A percentile compares a stretch with the other conserved stretches of the same genome.
Evolutionary conservation across 2,888 invertebrate species (phyloP).

Genomic region (Drosophila diplacantha): DNA sequence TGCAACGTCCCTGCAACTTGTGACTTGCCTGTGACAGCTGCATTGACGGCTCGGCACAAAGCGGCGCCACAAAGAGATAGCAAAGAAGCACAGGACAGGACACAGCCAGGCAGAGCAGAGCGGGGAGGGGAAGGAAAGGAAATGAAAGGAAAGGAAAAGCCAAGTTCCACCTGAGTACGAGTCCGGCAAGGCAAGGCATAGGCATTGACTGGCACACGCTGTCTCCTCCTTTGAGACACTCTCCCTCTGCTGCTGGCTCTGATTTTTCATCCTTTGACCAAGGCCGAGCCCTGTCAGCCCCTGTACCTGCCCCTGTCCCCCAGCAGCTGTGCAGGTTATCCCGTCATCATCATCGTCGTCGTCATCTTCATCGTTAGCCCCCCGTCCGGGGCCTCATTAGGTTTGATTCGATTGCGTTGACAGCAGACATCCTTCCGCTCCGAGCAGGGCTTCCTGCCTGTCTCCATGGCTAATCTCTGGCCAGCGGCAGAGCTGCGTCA

Average conservation of each 20-base stretch:
- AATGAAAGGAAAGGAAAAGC: neutral
- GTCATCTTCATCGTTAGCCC: conserved; percentile 5
- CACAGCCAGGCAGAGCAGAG: neutral
- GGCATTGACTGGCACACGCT: conserved; percentile 3
- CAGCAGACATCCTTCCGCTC: conserved; percentile 36
- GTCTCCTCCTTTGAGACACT: neutral
- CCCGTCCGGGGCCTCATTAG: conserved; percentile 16
- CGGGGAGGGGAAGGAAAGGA: neutral
- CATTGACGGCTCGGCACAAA: conserved; percentile 27
- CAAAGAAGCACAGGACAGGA: conserved; percentile 1
- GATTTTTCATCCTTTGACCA: conserved; percentile 25
- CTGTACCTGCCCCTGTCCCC: conserved; percentile 1
- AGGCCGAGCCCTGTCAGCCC: conserved; percentile 1
- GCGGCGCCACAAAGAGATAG: conserved; percentile 17
- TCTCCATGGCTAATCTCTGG: neutral
- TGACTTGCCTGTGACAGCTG: conserved; percentile 31
- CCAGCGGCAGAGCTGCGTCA: conserved; percentile 25
- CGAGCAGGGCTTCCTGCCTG: conserved; percentile 20
- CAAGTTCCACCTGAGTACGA: conserved; percentile 28
- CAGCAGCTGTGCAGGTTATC: conserved; percentile 12
- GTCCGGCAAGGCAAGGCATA: conserved; percentile 4
- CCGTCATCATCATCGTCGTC: conserved; percentile 7
- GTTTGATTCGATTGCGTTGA: conserved; percentile 50
- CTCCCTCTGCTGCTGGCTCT: neutral
- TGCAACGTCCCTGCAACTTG: conserved; percentile 12